Percentiles rank a stretch among this genome's conserved stretches.
Conservation (phyloP, 2,797 vertebrate genomes). For the Ptychobarbus kaznakovi region DNA sequence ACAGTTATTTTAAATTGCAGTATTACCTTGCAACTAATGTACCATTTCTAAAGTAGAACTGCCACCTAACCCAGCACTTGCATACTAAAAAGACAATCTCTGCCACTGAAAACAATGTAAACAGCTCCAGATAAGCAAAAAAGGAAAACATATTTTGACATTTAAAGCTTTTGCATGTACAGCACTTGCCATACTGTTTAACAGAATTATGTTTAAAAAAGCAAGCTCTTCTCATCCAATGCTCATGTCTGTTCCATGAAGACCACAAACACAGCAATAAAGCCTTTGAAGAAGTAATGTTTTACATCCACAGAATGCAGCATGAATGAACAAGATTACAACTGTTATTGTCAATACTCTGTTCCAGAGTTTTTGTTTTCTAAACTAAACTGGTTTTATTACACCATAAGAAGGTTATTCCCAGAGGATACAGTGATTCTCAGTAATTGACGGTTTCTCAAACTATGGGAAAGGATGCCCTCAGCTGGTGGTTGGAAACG, state of each 20-base stretch:
- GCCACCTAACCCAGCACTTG: neutral
- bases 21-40: neutral
- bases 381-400: slow-evolving; percentile 3
- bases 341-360: neutral
- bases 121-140: neutral
- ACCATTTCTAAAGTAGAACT: neutral
- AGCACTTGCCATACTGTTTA: neutral
- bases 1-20: neutral
- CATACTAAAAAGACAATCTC: neutral
- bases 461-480: slow-evolving; percentile 85
- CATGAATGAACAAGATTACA: slow-evolving; percentile 20
- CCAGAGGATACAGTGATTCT: slow-evolving; percentile 21
- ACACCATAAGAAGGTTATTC: slow-evolving; percentile 13
- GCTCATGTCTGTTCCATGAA: neutral
- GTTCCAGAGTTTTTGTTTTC: neutral
- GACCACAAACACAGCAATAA: neutral
- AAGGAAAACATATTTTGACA: too few species aligned
- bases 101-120: neutral
- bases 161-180: neutral
- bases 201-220: neutral
- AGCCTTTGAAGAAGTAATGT: neutral
- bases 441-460: slow-evolving; percentile 58
- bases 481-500: slow-evolving; percentile 76
- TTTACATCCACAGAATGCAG: neutral
- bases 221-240: neutral